These are phyloP conservation scores for Papilio aristodemus DNA, from an alignment of 1,140 invertebrate species.

Conservation along the genomic window DNA sequence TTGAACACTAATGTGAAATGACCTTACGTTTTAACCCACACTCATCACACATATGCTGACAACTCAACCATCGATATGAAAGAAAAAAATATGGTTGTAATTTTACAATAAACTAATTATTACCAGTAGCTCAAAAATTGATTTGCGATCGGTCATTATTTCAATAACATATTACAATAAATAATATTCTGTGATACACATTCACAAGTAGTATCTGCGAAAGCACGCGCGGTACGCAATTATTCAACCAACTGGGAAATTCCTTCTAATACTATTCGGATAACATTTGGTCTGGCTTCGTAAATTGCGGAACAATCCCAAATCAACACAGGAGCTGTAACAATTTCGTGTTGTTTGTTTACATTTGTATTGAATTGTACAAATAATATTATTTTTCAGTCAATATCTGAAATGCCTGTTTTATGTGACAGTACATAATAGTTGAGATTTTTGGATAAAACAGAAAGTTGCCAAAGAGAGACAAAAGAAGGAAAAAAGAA, in stretches of 20 bases:
- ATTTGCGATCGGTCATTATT: too few species aligned
- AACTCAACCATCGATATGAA: too few species aligned
- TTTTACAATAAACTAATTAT: background rate
- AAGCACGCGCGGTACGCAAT: constrained; percentile 5
- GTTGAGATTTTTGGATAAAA: too few species aligned
- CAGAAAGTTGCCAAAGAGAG: too few species aligned
- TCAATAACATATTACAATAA: background rate
- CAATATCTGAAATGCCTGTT: background rate
- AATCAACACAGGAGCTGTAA: constrained; percentile 20
- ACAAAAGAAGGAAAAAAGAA: too few species aligned
- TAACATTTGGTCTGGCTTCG: constrained; percentile 10
- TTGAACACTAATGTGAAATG: too few species aligned
- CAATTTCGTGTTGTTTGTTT: constrained; percentile 1
- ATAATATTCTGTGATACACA: background rate
- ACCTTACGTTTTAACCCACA: too few species aligned
- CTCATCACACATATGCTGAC: too few species aligned
- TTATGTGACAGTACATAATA: background rate
- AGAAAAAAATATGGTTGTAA: too few species aligned
- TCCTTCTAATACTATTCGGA: background rate
- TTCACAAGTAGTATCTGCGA: background rate
- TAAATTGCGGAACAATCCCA: constrained; percentile 16
- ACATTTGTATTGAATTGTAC: background rate
- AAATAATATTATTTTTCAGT: background rate
- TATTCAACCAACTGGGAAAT: constrained; percentile 16
- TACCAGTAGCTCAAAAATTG: too few species aligned